Base-by-base conservation (phyloP, 2,113 vertebrate species). In the Eolophus roseicapilla region DNA sequence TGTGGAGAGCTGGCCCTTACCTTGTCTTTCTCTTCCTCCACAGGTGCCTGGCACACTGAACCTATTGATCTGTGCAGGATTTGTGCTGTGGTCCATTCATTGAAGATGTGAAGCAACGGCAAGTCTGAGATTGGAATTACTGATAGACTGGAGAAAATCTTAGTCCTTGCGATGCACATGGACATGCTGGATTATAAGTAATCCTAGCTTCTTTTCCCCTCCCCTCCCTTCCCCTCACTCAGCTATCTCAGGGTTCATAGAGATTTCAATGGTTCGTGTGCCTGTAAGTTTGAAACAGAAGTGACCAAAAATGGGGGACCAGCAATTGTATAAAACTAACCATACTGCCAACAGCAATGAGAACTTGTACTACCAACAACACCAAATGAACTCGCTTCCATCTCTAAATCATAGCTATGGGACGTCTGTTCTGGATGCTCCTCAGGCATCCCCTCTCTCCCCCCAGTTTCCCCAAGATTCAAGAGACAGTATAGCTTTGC, bases 291-390 rank as follows among this genome's bases (percentile, higher is more conserved):
- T 95, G 95, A 89, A 82, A 96, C 46, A 97, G 86, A 97, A 95
- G 96, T 96, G 62, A 96, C 96, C 94, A 97, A 96, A 95, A 95
- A 99, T 99, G 98, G 98, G 98, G 81, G 98, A 99, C 84, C 98
- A 99, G 97, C 97, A 98, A 29, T 96, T 98, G 46, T 98, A 98
- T 93, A 98, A 98, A 97, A 95, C 97, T 79, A 98, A 97, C 92
- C 98, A 98, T 43, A 92, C 97, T 91, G 95, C 97, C 88, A 98
- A 98, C 75, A 89, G 96, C 90, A 97, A 87, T 23, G 98, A 98
- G 90, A 98, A 97, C 90, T 94, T 98, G 86, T 99, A 98, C 97
- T 98, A 98, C 64, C 97, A 98, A 92, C 98, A 98, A 18, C 97
- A 98, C 79, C 97, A 98, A 65, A 95, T 97, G 79, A 98, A 90